Evolutionary conservation across 2,797 vertebrate genomes (phyloP), one percentile per base, ranked within the genome.

Genomic region (Aeoliscus strigatus): DNA sequence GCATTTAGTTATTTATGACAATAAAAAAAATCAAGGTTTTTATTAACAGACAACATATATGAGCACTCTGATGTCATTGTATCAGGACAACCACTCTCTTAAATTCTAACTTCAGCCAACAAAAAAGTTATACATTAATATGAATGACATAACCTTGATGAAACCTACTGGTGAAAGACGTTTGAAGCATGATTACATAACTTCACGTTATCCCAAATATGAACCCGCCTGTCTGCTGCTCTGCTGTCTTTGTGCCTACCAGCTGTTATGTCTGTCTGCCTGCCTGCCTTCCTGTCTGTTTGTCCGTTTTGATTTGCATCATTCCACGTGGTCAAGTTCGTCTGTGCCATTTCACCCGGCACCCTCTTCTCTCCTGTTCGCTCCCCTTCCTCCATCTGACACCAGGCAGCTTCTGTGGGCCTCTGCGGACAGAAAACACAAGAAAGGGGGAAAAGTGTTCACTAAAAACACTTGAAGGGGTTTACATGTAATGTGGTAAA

Each of bases 261-360:
- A 73, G 63, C 74, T 71, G 63, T 60, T 73, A 25, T 27, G 41
- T 61, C 49, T 70, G 41, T 60, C 46, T 8, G 35, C 50, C 56
- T 8, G 35, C 50, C 56, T 60, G 49, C 54, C 51, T 58, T 64
- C 49, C 45, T 70, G 55, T 58, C 63, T 73, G 62, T 70, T 42
- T 70, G 73, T 70, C 74, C 60, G 55, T 60, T 80, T 74, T 52
- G 73, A 81, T 82, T 81, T 80, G 56, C 45, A 8, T 82, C 78
- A 75, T 38, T 70, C 49, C 53, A 51, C 64, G 76, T 79, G 76
- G 73, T 76, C 75, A 80, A 74, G 67, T 79, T 75, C 35, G 36
- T 72, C 60, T 70, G 73, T 63, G 60, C 61, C 59, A 46, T 77
- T 64, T 60, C 62, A 53, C 62, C 39, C 39, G 1, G 31, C 59